Conservation (phyloP, 2,888 invertebrate genomes). For the Epiblema foenella region DNA sequence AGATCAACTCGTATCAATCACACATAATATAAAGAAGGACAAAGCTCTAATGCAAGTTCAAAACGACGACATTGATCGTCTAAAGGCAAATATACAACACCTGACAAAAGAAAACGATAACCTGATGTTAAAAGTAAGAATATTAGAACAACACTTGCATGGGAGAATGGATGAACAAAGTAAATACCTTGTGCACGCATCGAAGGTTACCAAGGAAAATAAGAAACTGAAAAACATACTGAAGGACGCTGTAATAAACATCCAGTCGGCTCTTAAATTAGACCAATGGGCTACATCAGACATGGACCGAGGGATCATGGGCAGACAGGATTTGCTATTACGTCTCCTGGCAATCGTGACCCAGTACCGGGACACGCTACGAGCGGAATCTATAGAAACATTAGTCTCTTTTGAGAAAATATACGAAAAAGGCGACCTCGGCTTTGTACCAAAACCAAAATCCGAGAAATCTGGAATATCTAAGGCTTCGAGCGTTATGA, state of each 20-base stretch:
- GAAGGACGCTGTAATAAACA: conserved; percentile 84
- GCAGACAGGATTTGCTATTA: conserved; percentile 80
- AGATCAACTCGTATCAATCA: conserved; percentile 85
- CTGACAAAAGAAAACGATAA: conserved; percentile 76
- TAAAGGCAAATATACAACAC: conserved; percentile 71
- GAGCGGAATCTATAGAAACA: conserved; percentile 73
- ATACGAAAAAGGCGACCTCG: conserved; percentile 87
- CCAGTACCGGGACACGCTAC: conserved; percentile 73
- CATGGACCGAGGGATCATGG: conserved; percentile 71
- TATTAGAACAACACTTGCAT: conserved; percentile 85
- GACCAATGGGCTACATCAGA: conserved; percentile 70
- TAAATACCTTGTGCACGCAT: conserved; percentile 72
- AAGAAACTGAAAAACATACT: conserved; percentile 84
- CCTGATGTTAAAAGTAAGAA: conserved; percentile 74
- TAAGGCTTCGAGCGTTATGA: conserved; percentile 45
- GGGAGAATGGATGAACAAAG: conserved; percentile 78
- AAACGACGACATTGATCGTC: conserved; percentile 68
- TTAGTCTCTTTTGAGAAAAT: conserved; percentile 80
- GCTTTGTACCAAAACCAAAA: conserved; percentile 85
- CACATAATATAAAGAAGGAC: conserved; percentile 80
- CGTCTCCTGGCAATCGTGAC: conserved; percentile 83
- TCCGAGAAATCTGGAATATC: conserved; percentile 58
- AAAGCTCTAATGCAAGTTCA: conserved; percentile 73
- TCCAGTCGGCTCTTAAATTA: conserved; percentile 84
- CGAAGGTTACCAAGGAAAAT: conserved; percentile 81